Evolutionary conservation across 1,140 invertebrate genomes (phyloP).

Genomic region (Drosophila erecta): DNA sequence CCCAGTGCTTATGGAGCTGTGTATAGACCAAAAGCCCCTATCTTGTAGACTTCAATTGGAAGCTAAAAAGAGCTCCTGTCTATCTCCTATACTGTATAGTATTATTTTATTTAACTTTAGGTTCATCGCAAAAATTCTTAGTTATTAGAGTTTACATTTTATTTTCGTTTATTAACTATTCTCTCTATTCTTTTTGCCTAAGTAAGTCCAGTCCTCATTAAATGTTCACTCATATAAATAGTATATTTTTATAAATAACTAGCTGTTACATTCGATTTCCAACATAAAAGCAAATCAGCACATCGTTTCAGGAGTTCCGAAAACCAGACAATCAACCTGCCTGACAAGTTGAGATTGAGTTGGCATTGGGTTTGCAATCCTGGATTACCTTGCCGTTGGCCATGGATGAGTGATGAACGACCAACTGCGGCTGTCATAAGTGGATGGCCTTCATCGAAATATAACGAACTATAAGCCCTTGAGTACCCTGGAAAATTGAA

Average conservation of each 20-base stretch:
- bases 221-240: too few species aligned
- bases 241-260: not conserved
- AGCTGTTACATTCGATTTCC: not conserved
- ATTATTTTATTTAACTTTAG: not conserved
- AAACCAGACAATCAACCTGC: constrained; percentile 30
- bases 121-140: too few species aligned
- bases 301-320: constrained; percentile 1
- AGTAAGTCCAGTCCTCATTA: too few species aligned
- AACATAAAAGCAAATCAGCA: not conserved
- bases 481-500: too few species aligned
- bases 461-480: not conserved
- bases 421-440: constrained; percentile 24
- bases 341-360: constrained; percentile 22
- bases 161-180: too few species aligned
- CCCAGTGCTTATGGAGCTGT: not conserved
- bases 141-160: too few species aligned
- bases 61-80: not conserved
- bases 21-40: not conserved
- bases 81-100: not conserved
- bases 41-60: not conserved
- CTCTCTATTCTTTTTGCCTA: too few species aligned
- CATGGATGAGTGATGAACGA: constrained; percentile 36
- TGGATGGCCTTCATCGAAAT: constrained; percentile 26
- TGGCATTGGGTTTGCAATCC: constrained; percentile 25
- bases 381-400: constrained; percentile 58